A percentile compares a stretch with the other conserved stretches of the same genome.
Conservation (phyloP, 2,797 vertebrate species). For the Fundulus diaphanus region DNA sequence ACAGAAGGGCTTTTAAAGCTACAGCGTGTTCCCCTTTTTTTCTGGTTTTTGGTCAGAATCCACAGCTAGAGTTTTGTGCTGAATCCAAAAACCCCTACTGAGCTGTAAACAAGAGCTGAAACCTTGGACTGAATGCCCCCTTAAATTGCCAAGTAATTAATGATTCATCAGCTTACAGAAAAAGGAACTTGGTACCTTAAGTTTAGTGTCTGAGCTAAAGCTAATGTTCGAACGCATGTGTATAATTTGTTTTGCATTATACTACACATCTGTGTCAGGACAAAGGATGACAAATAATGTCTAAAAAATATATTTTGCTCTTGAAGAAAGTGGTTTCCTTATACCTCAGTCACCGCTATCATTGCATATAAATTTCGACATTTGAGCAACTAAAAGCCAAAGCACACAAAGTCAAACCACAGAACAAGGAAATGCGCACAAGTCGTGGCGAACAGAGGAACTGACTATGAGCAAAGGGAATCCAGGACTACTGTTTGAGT, state of each 20-base stretch:
- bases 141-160: background rate
- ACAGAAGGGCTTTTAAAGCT: background rate
- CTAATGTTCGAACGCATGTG: background rate
- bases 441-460: background rate
- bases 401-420: background rate
- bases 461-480: background rate
- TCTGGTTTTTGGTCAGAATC: background rate
- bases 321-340: background rate
- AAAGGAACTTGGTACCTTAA: background rate
- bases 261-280: background rate
- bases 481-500: background rate
- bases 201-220: background rate
- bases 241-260: background rate
- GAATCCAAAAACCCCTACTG: background rate
- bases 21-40: background rate
- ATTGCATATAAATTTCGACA: background rate
- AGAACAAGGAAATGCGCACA: background rate
- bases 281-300: background rate
- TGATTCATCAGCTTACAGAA: background rate
- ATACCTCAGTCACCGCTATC: background rate
- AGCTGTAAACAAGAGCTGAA: constrained; percentile 6
- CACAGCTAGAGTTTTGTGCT: constrained; percentile 1
- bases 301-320: background rate
- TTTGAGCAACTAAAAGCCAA: background rate
- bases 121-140: background rate